Conservation (phyloP, 2,113 vertebrate genomes). For the Mobula hypostoma region DNA sequence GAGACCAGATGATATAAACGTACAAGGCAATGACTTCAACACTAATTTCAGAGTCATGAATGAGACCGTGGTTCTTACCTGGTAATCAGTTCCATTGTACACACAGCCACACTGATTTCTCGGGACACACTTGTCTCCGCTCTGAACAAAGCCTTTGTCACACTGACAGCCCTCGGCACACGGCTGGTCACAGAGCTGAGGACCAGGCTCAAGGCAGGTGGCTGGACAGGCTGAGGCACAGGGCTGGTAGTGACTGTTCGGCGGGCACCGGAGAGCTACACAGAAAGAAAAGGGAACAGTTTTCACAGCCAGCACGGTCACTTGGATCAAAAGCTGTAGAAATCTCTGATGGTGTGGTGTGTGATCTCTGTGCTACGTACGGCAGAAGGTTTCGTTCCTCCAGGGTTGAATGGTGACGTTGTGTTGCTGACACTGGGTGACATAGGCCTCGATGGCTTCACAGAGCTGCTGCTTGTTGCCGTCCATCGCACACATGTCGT, state of each 20-base stretch:
- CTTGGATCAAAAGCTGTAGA: no score
- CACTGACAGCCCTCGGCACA: conserved; percentile 67
- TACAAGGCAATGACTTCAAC: no score
- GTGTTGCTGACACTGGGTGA: conserved; percentile 62
- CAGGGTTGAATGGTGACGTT: conserved; percentile 58
- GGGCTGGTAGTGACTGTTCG: conserved; percentile 65
- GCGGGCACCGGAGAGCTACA: conserved; percentile 60
- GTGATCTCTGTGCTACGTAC: conserved; percentile 39
- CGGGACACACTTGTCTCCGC: conserved; percentile 66
- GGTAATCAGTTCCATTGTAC: neutral
- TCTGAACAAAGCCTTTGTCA: conserved; percentile 56
- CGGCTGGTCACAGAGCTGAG: neutral
- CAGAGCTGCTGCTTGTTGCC: conserved; percentile 55
- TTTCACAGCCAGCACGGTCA: no score
- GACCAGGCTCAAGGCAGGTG: neutral
- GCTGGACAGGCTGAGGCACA: conserved; percentile 45
- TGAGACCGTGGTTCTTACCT: neutral
- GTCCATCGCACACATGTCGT: conserved; percentile 61
- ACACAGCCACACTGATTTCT: conserved; percentile 63
- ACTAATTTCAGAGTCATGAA: no score
- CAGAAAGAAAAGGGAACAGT: no score
- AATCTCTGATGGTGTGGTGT: no score
- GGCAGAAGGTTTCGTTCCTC: conserved; percentile 63
- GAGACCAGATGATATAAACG: no score
- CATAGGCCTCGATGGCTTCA: conserved; percentile 61